phyloP scores from a whole-genome alignment of 1,140 invertebrate genomes.

The Bathynomus jamesi region DNA sequence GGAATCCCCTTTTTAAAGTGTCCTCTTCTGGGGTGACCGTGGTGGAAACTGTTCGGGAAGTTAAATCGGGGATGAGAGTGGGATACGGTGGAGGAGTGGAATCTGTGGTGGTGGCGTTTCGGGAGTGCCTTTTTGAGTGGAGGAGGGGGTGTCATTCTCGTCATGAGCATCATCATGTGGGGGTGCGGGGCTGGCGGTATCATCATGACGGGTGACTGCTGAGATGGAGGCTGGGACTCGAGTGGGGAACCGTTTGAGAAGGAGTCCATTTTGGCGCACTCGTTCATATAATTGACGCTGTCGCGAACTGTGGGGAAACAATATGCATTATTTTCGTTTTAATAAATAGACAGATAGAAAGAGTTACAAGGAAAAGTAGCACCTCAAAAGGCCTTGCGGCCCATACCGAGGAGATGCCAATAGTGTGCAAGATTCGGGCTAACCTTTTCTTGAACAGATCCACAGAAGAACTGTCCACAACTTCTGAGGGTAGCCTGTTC shows the following conservation, averaged over 20 bases:
- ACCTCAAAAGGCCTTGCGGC: too few species aligned
- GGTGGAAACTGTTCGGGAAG: constrained; percentile 5
- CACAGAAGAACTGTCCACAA: too few species aligned
- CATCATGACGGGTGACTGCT: constrained; percentile 19
- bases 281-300: constrained; percentile 24
- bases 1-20: constrained; percentile 34
- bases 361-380: too few species aligned
- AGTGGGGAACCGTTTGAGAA: constrained; percentile 13
- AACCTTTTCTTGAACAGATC: too few species aligned
- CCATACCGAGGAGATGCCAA: too few species aligned
- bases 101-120: not conserved
- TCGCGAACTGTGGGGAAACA: constrained; percentile 12
- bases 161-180: too few species aligned
- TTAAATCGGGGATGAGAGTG: constrained; percentile 4
- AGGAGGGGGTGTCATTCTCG: not conserved
- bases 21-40: constrained; percentile 2
- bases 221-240: constrained; percentile 9
- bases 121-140: not conserved
- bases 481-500: too few species aligned
- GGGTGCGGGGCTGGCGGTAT: constrained; percentile 9
- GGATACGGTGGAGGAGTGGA: constrained; percentile 6
- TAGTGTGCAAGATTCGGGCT: too few species aligned
- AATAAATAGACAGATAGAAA: constrained; percentile 15
- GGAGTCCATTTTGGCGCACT: constrained; percentile 11
- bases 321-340: constrained; percentile 1